Base-by-base conservation (phyloP, 2,888 invertebrate species). In the Macropis europaea region DNA sequence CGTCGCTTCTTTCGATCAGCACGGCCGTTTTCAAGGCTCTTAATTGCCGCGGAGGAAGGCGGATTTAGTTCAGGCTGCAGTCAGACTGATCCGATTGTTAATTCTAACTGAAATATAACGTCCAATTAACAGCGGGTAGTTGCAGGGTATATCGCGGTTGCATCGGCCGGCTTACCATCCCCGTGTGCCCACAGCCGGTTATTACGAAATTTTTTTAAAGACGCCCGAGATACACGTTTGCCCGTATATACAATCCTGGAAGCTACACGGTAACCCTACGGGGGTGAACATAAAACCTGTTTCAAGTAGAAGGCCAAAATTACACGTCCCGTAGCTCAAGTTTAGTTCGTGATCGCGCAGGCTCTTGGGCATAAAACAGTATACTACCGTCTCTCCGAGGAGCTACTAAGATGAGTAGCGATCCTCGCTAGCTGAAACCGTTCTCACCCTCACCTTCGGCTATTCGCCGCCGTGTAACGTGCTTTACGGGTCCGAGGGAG, bases 311-410 rank as follows among this genome's bases (percentile, higher is more conserved):
- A 61, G 79, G 67, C 81, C 81, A 71, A 79, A 79, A 79, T 79
- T 81, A 79, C 79, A 79, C 79, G 81, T 79, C 81, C 81, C 81
- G 79, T 76, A 79, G 79, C 79, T 79, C 79, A 68, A 79, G 81
- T 79, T 81, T 79, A 79, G 79, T 70, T 76, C 79, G 79, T 70
- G 79, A 79, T 79, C 79, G 79, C 71, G 68, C 76, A 56, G 81
- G 52, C 81, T 75, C 62, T 64, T 60, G 81, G 69, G 73, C 53
- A 77, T 79, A 79, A 79, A 79, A 62, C 76, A 56, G 79, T 76
- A 81, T 67, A 79, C 75, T 81, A 69, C 79, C 82, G 79, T 69
- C 79, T 67, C 73, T 63, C 63, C 53, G 52, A 40, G 70, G 70
- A 80, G 66, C 79, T 63, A 76, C 76, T 72, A 75, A 69, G 72